Evolutionary conservation across 1,140 invertebrate genomes (phyloP).

Genomic region (Drosophila nikananu): DNA sequence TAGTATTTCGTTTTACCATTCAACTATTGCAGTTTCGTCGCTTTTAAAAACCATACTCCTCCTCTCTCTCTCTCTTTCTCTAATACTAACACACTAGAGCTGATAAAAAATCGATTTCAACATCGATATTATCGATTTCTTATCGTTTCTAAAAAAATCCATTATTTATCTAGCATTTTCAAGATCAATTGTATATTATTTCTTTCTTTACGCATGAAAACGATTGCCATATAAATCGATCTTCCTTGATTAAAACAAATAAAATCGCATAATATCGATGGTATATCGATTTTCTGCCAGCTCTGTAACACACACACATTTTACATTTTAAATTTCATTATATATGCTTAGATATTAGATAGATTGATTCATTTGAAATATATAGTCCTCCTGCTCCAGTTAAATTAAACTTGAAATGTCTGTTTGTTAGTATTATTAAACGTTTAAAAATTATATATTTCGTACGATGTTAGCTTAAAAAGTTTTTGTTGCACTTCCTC

Average conservation of each 20-base stretch:
- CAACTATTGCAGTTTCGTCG: slow-evolving; percentile 60
- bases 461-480: slow-evolving; percentile 71
- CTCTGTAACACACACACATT: slow-evolving; percentile 75
- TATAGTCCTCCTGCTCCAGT: slow-evolving; percentile 35
- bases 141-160: not conserved
- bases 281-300: not conserved
- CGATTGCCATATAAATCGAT: not conserved
- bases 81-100: slow-evolving; percentile 71
- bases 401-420: slow-evolving; percentile 57
- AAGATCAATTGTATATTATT: not conserved
- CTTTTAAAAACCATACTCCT: slow-evolving; percentile 70
- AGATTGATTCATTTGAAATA: slow-evolving; percentile 61
- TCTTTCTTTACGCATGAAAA: too few relatives aligned
- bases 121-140: not conserved
- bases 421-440: slow-evolving; percentile 60
- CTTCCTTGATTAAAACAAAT: not conserved
- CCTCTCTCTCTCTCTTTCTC: slow-evolving; percentile 63
- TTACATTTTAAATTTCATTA: slow-evolving; percentile 68
- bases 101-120: not conserved
- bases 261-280: not conserved
- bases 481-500: slow-evolving; percentile 47
- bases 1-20: slow-evolving; percentile 35
- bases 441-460: slow-evolving; percentile 75
- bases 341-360: slow-evolving; percentile 64
- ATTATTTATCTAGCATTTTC: not conserved